These are phyloP conservation scores for Lysandra coridon DNA, from an alignment of 2,888 invertebrate species.

Conservation along the genomic window DNA sequence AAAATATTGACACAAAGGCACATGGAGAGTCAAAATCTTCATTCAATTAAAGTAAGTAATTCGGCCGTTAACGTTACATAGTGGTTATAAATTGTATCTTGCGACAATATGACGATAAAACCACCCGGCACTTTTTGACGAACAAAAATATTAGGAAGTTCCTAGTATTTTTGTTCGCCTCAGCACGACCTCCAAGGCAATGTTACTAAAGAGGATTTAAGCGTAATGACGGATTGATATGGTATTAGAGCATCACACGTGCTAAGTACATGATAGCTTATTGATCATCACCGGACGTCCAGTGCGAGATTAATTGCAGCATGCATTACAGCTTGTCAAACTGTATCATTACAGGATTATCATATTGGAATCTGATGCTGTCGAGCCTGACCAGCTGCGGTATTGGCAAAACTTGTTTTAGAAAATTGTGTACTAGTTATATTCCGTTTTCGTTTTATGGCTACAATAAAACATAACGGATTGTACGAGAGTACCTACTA, in stretches of 20 bases:
- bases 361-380: conserved; percentile 26
- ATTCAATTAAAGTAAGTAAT: too few relatives aligned
- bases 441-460: too few relatives aligned
- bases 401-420: neutral
- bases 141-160: too few relatives aligned
- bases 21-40: too few relatives aligned
- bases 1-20: too few relatives aligned
- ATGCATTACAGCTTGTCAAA: conserved; percentile 42
- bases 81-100: too few relatives aligned
- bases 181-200: neutral
- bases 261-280: conserved; percentile 47
- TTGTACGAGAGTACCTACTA: too few relatives aligned
- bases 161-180: neutral
- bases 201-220: conserved; percentile 5
- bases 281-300: conserved; percentile 55
- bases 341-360: conserved; percentile 41
- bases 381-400: neutral
- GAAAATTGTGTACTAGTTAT: too few relatives aligned
- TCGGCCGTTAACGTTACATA: too few relatives aligned
- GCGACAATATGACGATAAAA: too few relatives aligned
- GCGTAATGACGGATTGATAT: conserved; percentile 6
- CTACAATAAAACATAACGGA: too few relatives aligned
- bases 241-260: conserved; percentile 19
- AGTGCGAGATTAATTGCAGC: conserved; percentile 49
- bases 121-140: too few relatives aligned